These are phyloP conservation scores for Crotalus tigris DNA, from an alignment of 2,113 vertebrate genomes.

Conservation along the genomic window DNA sequence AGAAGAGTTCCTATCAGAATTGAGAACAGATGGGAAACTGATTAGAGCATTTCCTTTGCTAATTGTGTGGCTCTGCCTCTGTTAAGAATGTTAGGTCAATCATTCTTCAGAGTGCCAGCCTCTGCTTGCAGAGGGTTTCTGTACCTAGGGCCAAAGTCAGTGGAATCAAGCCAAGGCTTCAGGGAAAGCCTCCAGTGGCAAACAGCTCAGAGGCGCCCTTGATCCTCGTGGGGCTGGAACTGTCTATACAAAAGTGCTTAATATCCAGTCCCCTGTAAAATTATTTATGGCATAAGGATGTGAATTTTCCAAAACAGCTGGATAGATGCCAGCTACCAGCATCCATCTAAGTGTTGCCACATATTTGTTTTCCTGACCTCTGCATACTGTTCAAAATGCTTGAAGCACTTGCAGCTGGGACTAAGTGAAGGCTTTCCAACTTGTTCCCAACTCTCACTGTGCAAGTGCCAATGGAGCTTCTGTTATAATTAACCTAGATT, in stretches of 20 bases:
- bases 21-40: constrained; percentile 39
- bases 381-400: constrained; percentile 29
- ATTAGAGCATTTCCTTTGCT: constrained; percentile 26
- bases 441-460: constrained; percentile 50
- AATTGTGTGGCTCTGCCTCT: constrained; percentile 19
- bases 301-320: constrained; percentile 48
- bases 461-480: constrained; percentile 51
- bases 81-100: constrained; percentile 38
- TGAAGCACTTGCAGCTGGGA: constrained; percentile 56
- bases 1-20: neutral
- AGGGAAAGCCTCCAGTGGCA: constrained; percentile 47
- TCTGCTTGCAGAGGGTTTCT: constrained; percentile 33
- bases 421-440: constrained; percentile 52
- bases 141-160: constrained; percentile 37
- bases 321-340: constrained; percentile 47
- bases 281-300: constrained; percentile 51
- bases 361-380: constrained; percentile 59
- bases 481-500: constrained; percentile 63
- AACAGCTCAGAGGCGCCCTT: constrained; percentile 49
- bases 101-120: constrained; percentile 23
- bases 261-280: constrained; percentile 40
- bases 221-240: constrained; percentile 41
- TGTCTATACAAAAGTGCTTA: constrained; percentile 44
- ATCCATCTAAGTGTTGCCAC: constrained; percentile 45
- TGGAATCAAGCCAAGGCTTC: constrained; percentile 54